A percentile compares a stretch with the other conserved stretches of the same genome.
Evolutionary conservation across 2,113 vertebrate species (phyloP).

Genomic region (Larimichthys crocea): DNA sequence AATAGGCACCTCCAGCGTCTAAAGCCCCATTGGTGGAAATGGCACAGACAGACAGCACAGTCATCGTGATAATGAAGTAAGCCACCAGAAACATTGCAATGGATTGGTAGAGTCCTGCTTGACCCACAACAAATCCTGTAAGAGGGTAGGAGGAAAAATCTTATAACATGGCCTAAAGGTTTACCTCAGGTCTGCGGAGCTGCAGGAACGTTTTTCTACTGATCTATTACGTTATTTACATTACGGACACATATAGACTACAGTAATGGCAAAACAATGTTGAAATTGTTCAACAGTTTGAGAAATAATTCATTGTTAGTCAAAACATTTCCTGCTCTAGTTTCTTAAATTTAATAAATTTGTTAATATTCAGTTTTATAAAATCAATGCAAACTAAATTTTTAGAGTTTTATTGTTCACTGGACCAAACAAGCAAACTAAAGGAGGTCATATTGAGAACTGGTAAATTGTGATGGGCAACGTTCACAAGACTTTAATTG

Average conservation of each 20-base stretch:
- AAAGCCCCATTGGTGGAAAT: conserved; percentile 92
- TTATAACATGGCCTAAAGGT: not conserved
- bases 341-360: not conserved
- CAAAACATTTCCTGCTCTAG: not conserved
- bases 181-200: not conserved
- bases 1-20: conserved; percentile 92
- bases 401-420: not conserved
- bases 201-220: no score
- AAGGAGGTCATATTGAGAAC: no score
- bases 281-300: no score
- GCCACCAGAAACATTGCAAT: conserved; percentile 88
- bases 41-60: conserved; percentile 90
- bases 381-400: not conserved
- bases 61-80: conserved; percentile 92
- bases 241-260: not conserved
- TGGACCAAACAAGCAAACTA: no score
- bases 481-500: no score
- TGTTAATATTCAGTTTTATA: not conserved
- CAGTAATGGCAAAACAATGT: not conserved
- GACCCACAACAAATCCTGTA: conserved; percentile 90
- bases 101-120: conserved; percentile 88
- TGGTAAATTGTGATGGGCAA: no score
- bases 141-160: not conserved
- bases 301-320: no score
- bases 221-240: no score